Conservation (phyloP, 1,140 invertebrate genomes). For the Calliopsis andreniformis region DNA sequence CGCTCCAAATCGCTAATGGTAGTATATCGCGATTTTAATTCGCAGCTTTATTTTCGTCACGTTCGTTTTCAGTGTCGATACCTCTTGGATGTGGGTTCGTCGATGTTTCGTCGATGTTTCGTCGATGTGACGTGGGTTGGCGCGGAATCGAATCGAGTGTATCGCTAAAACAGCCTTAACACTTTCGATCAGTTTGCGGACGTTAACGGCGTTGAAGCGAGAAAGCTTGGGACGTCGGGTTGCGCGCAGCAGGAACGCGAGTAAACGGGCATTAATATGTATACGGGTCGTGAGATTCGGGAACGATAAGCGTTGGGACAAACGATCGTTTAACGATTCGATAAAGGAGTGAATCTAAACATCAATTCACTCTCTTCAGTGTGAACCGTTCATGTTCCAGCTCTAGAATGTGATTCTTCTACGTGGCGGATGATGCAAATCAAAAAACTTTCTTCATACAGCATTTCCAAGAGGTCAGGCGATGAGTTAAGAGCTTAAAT, state of each 20-base stretch:
- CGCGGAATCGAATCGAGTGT: constrained; percentile 21
- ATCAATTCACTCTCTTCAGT: neutral
- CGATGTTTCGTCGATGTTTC: neutral
- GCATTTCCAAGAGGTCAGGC: no score
- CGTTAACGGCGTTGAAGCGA: neutral
- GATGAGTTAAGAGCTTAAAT: no score
- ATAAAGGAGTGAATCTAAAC: neutral
- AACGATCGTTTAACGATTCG: constrained; percentile 6
- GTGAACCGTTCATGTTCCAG: no score
- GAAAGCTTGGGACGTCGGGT: neutral
- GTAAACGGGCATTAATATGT: constrained; percentile 16
- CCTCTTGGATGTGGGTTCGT: neutral
- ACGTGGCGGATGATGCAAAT: no score
- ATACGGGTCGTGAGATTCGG: neutral
- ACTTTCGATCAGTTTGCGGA: neutral
- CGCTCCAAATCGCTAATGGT: neutral
- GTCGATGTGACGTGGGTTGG: constrained; percentile 8
- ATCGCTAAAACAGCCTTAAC: constrained; percentile 7
- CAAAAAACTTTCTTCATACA: no score
- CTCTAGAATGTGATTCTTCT: neutral
- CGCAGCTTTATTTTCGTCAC: constrained; percentile 24
- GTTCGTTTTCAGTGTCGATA: constrained; percentile 1
- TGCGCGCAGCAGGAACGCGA: neutral
- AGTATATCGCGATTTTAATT: no score
- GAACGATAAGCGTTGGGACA: neutral